These are phyloP conservation scores for Drosophila takahashii DNA, from an alignment of 1,140 invertebrate species.

Conservation along the genomic window DNA sequence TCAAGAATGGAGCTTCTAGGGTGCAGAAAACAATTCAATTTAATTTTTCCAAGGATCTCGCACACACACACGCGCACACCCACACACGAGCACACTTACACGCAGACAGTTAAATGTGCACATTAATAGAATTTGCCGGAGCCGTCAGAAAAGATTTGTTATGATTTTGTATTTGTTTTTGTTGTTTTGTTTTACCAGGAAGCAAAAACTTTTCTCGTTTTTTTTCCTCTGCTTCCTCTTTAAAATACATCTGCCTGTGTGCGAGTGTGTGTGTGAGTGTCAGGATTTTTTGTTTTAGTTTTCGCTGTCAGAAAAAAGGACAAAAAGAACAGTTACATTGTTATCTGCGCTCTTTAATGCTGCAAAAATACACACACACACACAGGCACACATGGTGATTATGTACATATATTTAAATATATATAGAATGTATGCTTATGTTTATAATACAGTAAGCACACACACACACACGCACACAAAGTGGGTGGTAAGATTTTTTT, in stretches of 20 bases:
- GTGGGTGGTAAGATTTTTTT: slow-evolving; percentile 38
- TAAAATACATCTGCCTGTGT: slow-evolving; percentile 19
- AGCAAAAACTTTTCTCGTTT: slow-evolving; percentile 37
- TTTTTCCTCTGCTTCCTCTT: slow-evolving; percentile 21
- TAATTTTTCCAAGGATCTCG: slow-evolving; percentile 31
- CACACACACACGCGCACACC: slow-evolving; percentile 16
- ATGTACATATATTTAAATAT: slow-evolving; percentile 45
- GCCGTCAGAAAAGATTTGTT: slow-evolving; percentile 73
- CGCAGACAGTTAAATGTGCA: slow-evolving; percentile 32
- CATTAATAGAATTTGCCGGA: slow-evolving; percentile 59
- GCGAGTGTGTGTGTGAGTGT: slow-evolving; percentile 16
- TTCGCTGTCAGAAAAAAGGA: slow-evolving; percentile 18
- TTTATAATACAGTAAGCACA: slow-evolving; percentile 41
- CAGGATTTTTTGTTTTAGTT: slow-evolving; percentile 26
- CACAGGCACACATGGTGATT: slow-evolving; percentile 13
- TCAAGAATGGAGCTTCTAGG: slow-evolving; percentile 15
- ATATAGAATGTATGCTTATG: slow-evolving; percentile 38
- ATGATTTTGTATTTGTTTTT: slow-evolving; percentile 48
- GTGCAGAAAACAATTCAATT: slow-evolving; percentile 40
- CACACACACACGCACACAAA: slow-evolving; percentile 41
- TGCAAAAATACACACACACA: slow-evolving; percentile 18
- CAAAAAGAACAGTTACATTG: slow-evolving; percentile 31
- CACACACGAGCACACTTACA: slow-evolving; percentile 4
- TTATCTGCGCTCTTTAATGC: slow-evolving; percentile 33
- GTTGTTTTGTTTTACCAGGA: slow-evolving; percentile 16